phyloP scores from a whole-genome alignment of 2,888 invertebrate species.

The Synanthedon andrenaeformis region DNA sequence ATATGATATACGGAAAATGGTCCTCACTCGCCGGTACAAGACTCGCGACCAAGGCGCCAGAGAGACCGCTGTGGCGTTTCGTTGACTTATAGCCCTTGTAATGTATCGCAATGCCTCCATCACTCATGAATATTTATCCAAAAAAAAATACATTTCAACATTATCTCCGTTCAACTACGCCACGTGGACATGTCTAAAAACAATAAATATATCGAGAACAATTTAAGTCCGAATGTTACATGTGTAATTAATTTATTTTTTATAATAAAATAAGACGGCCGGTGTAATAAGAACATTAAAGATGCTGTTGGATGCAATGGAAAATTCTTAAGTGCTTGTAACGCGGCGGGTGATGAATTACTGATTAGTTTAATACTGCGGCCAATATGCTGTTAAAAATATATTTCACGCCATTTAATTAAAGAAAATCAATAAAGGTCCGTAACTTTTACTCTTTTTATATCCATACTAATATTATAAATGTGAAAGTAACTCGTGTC shows the following conservation, averaged over 20 bases:
- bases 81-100: slow-evolving; percentile 64
- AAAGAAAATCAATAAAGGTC: slow-evolving; percentile 1
- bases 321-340: slow-evolving; percentile 25
- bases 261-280: slow-evolving; percentile 41
- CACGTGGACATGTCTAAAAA: slow-evolving; percentile 36
- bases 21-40: slow-evolving; percentile 3
- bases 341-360: slow-evolving; percentile 37
- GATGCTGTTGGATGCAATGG: slow-evolving; percentile 35
- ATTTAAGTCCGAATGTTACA: slow-evolving; percentile 28
- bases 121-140: slow-evolving; percentile 68
- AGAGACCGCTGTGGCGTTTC: slow-evolving; percentile 36
- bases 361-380: slow-evolving; percentile 11
- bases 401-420: slow-evolving; percentile 20
- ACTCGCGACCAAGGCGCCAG: slow-evolving; percentile 28
- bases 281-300: slow-evolving; percentile 47
- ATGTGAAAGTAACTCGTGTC: no score
- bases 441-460: background rate
- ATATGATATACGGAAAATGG: slow-evolving; percentile 34
- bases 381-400: background rate
- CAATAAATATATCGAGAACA: slow-evolving; percentile 54
- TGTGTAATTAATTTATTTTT: slow-evolving; percentile 51
- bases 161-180: slow-evolving; percentile 28
- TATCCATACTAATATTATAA: no score
- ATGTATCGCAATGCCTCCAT: slow-evolving; percentile 62
- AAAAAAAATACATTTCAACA: slow-evolving; percentile 45